Percentiles rank a stretch among this genome's conserved stretches.
Conservation (phyloP, 2,888 invertebrate genomes). For the Nebria brevicollis region DNA sequence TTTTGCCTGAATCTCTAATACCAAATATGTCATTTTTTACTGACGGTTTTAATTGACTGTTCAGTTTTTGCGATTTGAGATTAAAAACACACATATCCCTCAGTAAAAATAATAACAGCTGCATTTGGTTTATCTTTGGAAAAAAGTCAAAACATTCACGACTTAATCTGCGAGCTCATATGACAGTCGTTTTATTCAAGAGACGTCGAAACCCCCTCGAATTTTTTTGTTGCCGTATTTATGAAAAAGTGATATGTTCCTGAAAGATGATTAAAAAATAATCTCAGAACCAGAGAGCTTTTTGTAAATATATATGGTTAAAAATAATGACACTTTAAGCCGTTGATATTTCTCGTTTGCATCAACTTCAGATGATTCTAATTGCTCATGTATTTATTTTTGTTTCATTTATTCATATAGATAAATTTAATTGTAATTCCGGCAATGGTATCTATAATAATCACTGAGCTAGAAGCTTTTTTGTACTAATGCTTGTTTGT, state of each 20-base stretch:
- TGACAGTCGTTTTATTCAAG: conserved; percentile 15
- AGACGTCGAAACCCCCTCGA: not conserved
- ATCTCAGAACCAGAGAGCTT: conserved; percentile 21
- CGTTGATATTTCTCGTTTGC: not conserved
- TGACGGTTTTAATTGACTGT: conserved; percentile 26
- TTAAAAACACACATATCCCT: not conserved
- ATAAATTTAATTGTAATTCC: too few relatives aligned
- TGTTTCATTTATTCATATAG: not conserved
- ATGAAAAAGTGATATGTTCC: conserved; percentile 39
- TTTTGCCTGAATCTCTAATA: not conserved
- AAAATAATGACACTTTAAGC: conserved; percentile 32
- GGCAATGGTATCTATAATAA: too few relatives aligned
- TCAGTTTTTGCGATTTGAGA: conserved; percentile 14
- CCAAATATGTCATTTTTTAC: not conserved
- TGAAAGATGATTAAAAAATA: conserved; percentile 44
- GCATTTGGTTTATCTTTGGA: conserved; percentile 29
- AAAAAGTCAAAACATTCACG: conserved; percentile 38
- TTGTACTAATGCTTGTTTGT: not conserved
- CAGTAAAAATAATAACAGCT: not conserved
- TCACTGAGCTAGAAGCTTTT: too few relatives aligned
- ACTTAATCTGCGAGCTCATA: conserved; percentile 26
- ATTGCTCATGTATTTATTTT: not conserved
- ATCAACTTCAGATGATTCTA: not conserved
- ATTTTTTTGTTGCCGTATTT: conserved; percentile 6
- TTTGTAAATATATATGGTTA: conserved; percentile 24